Percentiles rank a stretch among this genome's conserved stretches.
phyloP scores from a whole-genome alignment of 2,797 vertebrate species.

The Propithecus perrieri region DNA sequence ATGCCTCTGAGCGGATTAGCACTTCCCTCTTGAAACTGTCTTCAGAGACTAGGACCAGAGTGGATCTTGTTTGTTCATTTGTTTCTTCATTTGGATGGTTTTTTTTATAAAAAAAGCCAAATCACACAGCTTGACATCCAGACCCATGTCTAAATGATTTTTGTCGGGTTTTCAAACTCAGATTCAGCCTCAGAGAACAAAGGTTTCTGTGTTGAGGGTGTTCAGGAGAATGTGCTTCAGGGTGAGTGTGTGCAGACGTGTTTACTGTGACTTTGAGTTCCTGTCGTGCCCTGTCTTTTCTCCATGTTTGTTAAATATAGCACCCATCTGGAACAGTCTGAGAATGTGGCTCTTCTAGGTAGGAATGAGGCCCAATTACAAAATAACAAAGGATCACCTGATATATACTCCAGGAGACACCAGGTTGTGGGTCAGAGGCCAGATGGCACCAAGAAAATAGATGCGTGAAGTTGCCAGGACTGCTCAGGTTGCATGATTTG shows the following conservation, averaged over 20 bases:
- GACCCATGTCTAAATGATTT: neutral
- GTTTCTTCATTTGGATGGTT: neutral
- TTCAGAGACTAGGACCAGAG: neutral
- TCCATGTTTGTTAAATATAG: conserved; percentile 7
- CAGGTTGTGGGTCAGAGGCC: neutral
- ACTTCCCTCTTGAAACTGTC: neutral
- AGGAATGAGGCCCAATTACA: neutral
- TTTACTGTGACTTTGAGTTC: neutral
- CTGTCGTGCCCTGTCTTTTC: neutral
- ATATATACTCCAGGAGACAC: neutral
- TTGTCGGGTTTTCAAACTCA: conserved; percentile 7
- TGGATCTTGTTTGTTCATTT: neutral
- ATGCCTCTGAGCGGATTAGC: neutral
- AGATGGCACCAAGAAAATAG: neutral
- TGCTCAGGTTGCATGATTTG: neutral
- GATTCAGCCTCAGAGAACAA: neutral
- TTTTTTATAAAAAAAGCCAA: neutral
- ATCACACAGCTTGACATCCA: neutral
- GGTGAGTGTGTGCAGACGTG: neutral
- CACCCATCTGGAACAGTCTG: neutral
- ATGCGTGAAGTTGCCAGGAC: neutral
- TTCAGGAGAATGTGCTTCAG: neutral
- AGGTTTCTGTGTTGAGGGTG: neutral
- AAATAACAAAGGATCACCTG: neutral
- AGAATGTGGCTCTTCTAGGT: conserved; percentile 25